phyloP scores from a whole-genome alignment of 1,140 invertebrate species.

The Capitella teleta region DNA sequence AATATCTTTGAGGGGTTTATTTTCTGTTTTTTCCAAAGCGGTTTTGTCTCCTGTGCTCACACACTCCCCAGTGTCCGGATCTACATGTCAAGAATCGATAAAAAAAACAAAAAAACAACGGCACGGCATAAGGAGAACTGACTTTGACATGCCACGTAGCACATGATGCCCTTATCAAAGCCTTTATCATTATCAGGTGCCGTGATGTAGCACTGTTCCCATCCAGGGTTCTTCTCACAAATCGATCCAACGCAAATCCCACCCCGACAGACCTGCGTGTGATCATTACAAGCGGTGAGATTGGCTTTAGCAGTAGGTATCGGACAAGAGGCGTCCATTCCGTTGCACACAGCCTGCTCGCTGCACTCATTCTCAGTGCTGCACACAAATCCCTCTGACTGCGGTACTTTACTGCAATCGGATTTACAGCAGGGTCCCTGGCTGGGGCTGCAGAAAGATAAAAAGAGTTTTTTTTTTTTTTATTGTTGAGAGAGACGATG shows the following conservation, averaged over 20 bases:
- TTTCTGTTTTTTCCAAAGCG: not conserved
- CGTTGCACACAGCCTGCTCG: slow-evolving; percentile 67
- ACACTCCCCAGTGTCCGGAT: slow-evolving; percentile 8
- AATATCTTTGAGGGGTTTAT: slow-evolving; percentile 5
- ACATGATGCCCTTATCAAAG: slow-evolving; percentile 60
- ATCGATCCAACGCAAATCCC: slow-evolving; percentile 58
- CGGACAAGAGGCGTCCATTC: slow-evolving; percentile 58
- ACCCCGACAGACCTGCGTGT: slow-evolving; percentile 36
- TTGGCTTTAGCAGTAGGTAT: slow-evolving; percentile 60
- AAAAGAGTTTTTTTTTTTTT: not conserved
- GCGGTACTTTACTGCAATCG: slow-evolving; percentile 40
- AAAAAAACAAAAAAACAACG: not conserved
- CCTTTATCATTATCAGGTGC: slow-evolving; percentile 46
- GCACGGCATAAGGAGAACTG: not conserved
- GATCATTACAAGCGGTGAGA: slow-evolving; percentile 52
- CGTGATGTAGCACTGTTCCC: slow-evolving; percentile 93
- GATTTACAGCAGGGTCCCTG: slow-evolving; percentile 88
- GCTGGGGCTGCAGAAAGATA: slow-evolving; percentile 61
- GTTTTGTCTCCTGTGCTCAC: slow-evolving; percentile 7
- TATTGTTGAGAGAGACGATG: not conserved
- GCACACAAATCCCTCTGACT: slow-evolving; percentile 52
- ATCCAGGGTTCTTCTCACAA: slow-evolving; percentile 75
- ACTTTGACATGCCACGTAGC: slow-evolving; percentile 79
- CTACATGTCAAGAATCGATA: slow-evolving; percentile 1
- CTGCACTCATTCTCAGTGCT: slow-evolving; percentile 80